These are phyloP conservation scores for Opisthocomus hoazin DNA, from an alignment of 2,113 vertebrate genomes.

Conservation along the genomic window DNA sequence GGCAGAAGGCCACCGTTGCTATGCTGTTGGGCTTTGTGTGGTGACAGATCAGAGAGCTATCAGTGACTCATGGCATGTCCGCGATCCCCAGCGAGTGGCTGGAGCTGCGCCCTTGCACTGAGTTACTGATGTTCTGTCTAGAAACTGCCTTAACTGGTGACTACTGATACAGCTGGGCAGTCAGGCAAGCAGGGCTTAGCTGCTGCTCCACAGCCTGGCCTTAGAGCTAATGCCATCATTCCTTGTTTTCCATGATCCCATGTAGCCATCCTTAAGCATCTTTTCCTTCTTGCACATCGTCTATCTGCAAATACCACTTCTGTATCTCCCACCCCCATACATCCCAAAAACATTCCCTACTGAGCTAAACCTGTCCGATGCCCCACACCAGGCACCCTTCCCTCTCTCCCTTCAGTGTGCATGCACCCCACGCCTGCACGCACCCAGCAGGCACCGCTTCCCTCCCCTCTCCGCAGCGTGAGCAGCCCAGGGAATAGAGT, in stretches of 20 bases:
- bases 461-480: background rate
- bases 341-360: background rate
- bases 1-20: background rate
- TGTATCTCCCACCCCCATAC: background rate
- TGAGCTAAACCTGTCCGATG: background rate
- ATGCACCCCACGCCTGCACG: background rate
- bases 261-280: background rate
- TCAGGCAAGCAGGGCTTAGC: background rate
- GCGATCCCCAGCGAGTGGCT: fast-evolving
- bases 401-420: background rate
- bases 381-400: background rate
- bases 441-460: background rate
- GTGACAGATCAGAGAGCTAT: background rate
- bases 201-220: background rate
- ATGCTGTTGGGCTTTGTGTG: background rate
- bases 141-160: background rate
- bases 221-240: background rate
- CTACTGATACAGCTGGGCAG: background rate
- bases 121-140: background rate
- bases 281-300: background rate
- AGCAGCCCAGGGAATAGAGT: background rate
- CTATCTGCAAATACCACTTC: background rate
- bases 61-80: background rate
- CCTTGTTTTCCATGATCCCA: background rate
- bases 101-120: background rate